Evolutionary conservation across 2,888 invertebrate genomes (phyloP), one percentile per base, ranked within the genome.

Genomic region (Diaperis boleti): DNA sequence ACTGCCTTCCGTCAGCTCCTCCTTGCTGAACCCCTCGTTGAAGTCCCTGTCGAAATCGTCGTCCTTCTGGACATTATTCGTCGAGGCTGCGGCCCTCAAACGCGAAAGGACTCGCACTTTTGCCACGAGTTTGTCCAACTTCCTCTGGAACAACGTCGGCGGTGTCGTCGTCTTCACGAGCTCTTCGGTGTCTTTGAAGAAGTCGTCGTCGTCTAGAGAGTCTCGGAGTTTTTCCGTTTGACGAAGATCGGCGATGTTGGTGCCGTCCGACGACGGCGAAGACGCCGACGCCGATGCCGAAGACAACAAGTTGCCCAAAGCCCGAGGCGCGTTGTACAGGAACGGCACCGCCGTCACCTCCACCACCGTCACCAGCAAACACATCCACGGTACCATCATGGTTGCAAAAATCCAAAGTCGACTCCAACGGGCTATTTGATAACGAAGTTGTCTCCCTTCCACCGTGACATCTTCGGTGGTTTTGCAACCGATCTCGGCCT

Each of bases 161-260:
- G 57, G n/a, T 4, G 68, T n/a, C 10, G 35, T 2, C 11, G 13
- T 8, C 6, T 5, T 1, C 11, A 11, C 1, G 6, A 11, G n/a
- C 15, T 57, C 60, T 14, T 22, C 13, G 7, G 44, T 35, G 3
- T 62, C 47, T 17, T 59, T 54, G 14, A 60, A 50, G 6, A 60
- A 41, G 7, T 50, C 52, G 4, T 57, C 57, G 7, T 59, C 45
- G 35, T 65, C 66, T 15, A 52, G 5, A 1, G 13, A 8, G 1
- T 50, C 22, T 33, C 50, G 37, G 10, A 41, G 41, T 11, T 41
- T 57, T 29, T 57, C 41, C 4, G 5, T 47, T 15, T 18, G 18
- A 6, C 65, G 64, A 17, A 71, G 59, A 62, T 73, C 69, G 0
- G 65, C 71, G 15, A 73, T 70, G 35, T 73, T 70, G 2, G n/a